Conservation (phyloP, 2,797 vertebrate species). For the Euthynnus affinis region DNA sequence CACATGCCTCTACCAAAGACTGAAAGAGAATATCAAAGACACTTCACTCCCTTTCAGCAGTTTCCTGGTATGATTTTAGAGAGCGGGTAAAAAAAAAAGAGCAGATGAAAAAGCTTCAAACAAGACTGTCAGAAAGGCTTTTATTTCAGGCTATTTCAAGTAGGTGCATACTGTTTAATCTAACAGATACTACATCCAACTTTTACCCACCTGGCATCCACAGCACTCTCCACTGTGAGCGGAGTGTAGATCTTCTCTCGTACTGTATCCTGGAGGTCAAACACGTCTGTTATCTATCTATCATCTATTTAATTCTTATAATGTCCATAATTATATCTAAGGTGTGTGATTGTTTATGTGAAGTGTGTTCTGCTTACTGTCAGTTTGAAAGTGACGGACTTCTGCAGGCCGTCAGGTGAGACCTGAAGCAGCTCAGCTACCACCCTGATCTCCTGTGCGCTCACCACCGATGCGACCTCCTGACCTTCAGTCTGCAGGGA, state of each 20-base stretch:
- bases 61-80: conserved; percentile 51
- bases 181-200: conserved; percentile 35
- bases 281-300: conserved; percentile 39
- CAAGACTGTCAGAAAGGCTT: conserved; percentile 28
- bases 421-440: conserved; percentile 95
- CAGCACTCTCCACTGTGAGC: conserved; percentile 93
- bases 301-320: not conserved
- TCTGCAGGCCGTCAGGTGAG: conserved; percentile 94
- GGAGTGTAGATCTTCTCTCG: conserved; percentile 96
- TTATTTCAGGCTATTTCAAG: conserved; percentile 34
- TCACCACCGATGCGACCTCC: conserved; percentile 92
- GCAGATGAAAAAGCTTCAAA: conserved; percentile 45
- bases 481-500: conserved; percentile 90
- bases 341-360: not conserved
- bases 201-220: conserved; percentile 93
- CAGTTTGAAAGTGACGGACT: conserved; percentile 95
- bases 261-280: conserved; percentile 88
- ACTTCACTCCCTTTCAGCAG: conserved; percentile 34
- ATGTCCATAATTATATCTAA: not conserved
- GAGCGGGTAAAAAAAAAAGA: conserved; percentile 20
- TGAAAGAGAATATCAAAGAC: conserved; percentile 71
- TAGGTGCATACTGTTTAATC: conserved; percentile 23
- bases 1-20: conserved; percentile 73
- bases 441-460: conserved; percentile 91
- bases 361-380: conserved; percentile 85